Conservation (phyloP, 1,140 invertebrate genomes). For the Capitella teleta region DNA sequence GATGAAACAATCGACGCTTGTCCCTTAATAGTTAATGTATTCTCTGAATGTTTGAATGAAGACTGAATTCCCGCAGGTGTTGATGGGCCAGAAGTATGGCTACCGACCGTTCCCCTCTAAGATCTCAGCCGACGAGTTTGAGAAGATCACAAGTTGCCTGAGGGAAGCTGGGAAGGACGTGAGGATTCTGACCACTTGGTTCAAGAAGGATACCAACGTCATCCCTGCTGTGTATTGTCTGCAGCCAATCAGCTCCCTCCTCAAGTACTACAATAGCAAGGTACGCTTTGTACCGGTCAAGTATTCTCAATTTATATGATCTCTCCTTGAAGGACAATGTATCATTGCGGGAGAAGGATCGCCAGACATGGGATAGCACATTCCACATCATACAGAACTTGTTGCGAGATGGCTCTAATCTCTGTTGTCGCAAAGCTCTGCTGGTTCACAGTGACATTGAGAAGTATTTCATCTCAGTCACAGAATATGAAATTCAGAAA, state of each 20-base stretch:
- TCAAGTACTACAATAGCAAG: conserved; percentile 97
- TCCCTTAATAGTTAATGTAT: too few relatives aligned
- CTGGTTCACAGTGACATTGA: background rate
- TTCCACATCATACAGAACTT: too few relatives aligned
- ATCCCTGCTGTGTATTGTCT: conserved; percentile 80
- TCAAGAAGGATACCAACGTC: conserved; percentile 89
- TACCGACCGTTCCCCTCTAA: conserved; percentile 92
- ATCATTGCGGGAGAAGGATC: too few relatives aligned
- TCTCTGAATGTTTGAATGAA: background rate
- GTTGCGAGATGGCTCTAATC: too few relatives aligned
- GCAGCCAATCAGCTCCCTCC: conserved; percentile 91
- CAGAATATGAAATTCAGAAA: conserved; percentile 11
- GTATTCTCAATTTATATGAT: too few relatives aligned
- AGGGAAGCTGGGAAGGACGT: conserved; percentile 61
- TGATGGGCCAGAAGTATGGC: conserved; percentile 57
- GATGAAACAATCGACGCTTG: too few relatives aligned
- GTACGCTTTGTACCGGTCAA: too few relatives aligned
- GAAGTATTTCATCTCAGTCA: conserved; percentile 9
- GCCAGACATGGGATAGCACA: too few relatives aligned
- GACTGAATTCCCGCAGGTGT: background rate
- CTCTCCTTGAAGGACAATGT: too few relatives aligned
- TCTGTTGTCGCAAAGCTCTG: too few relatives aligned
- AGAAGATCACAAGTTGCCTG: conserved; percentile 72
- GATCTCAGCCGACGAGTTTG: conserved; percentile 68
- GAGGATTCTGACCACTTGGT: conserved; percentile 82